Conservation (phyloP, 2,113 vertebrate species). For the Cricetomys ansorgei region DNA sequence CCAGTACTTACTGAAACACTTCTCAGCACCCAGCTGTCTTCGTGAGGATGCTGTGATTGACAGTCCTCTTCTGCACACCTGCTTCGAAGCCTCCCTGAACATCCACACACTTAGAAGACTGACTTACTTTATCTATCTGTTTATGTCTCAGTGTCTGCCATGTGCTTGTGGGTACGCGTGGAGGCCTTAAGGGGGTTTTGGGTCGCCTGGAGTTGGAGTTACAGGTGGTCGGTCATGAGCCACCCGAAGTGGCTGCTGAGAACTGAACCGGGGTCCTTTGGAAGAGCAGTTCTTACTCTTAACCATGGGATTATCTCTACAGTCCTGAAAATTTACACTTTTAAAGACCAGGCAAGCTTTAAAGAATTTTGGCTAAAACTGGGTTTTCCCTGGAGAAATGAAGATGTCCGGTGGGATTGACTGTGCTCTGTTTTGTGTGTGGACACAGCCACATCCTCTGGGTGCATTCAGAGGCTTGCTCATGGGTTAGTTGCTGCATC, state of each 20-base stretch:
- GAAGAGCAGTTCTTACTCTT: background rate
- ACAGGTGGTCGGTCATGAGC: background rate
- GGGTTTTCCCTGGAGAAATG: background rate
- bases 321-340: background rate
- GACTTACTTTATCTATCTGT: background rate
- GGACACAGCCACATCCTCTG: background rate
- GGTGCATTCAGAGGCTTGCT: background rate
- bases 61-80: too few species aligned
- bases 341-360: background rate
- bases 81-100: background rate
- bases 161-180: too few species aligned
- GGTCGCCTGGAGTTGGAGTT: background rate
- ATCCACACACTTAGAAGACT: background rate
- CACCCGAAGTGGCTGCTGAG: too few species aligned
- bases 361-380: background rate
- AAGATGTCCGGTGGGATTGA: background rate
- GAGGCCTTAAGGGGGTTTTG: too few species aligned
- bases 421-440: rapidly evolving
- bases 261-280: background rate
- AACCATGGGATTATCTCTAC: too few species aligned
- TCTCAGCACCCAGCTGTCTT: background rate
- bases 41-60: too few species aligned
- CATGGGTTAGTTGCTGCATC: background rate
- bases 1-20: background rate
- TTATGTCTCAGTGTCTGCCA: background rate